phyloP scores from a whole-genome alignment of 2,888 invertebrate species.

The Pycnomerus fuliginosus region DNA sequence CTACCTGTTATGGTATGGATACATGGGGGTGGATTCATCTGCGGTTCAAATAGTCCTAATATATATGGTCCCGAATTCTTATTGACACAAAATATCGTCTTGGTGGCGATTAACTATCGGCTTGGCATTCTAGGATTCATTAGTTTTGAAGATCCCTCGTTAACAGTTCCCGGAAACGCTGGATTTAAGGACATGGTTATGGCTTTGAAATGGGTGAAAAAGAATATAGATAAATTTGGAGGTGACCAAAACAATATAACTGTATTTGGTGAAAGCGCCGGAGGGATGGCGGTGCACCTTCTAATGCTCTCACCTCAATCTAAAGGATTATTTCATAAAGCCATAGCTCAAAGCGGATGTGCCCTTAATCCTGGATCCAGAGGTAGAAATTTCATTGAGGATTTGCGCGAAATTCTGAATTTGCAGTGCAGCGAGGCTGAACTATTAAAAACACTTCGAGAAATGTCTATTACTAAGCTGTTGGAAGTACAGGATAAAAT shows the following conservation, averaged over 20 bases:
- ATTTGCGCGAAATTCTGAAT: conserved; percentile 37
- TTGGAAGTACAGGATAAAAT: too few relatives aligned
- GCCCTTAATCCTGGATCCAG: conserved; percentile 41
- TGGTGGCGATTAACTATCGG: conserved; percentile 42
- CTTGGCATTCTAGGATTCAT: conserved; percentile 51
- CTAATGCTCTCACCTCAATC: conserved; percentile 55
- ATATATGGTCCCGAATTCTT: conserved; percentile 40
- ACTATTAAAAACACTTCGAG: too few relatives aligned
- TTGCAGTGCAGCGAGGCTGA: too few relatives aligned
- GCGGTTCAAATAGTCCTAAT: conserved; percentile 41
- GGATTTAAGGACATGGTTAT: conserved; percentile 57
- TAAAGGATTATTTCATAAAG: conserved; percentile 46
- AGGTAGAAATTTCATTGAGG: too few relatives aligned
- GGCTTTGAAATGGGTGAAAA: conserved; percentile 56
- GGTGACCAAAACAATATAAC: conserved; percentile 48
- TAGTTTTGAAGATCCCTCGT: conserved; percentile 50
- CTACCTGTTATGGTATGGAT: conserved; percentile 52
- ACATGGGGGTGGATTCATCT: conserved; percentile 51
- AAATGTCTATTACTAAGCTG: conserved; percentile 41
- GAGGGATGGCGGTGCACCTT: conserved; percentile 54
- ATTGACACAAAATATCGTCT: conserved; percentile 37
- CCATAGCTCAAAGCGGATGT: conserved; percentile 46
- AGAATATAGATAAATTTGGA: conserved; percentile 48
- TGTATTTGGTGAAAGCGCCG: conserved; percentile 58
- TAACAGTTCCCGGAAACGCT: conserved; percentile 57